phyloP scores from a whole-genome alignment of 2,888 invertebrate species.

The Microchrysa polita region DNA sequence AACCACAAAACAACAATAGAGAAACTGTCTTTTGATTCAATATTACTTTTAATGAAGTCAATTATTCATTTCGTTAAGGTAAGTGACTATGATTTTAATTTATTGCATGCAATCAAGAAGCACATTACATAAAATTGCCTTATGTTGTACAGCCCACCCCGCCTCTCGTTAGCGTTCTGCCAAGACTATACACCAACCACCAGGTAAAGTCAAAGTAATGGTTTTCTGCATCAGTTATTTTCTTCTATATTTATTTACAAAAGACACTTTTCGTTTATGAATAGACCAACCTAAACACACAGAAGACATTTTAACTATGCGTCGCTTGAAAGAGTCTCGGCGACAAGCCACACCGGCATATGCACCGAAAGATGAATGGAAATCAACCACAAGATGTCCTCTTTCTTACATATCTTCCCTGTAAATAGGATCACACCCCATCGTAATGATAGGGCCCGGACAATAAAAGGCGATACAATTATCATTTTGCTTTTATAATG shows the following conservation, averaged over 20 bases:
- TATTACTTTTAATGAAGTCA: slow-evolving; percentile 14
- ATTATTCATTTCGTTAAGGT: slow-evolving; percentile 24
- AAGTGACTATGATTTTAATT: not conserved
- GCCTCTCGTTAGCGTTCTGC: not conserved
- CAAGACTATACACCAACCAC: not conserved
- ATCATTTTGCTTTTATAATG: slow-evolving; percentile 30
- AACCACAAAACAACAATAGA: too few species aligned
- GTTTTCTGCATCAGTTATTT: not conserved
- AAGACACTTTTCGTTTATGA: not conserved
- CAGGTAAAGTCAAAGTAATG: slow-evolving; percentile 7
- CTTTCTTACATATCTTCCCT: slow-evolving; percentile 13
- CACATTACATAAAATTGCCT: not conserved
- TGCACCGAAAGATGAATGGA: not conserved
- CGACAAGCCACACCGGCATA: not conserved
- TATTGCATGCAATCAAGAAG: slow-evolving; percentile 9
- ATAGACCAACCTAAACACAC: too few species aligned
- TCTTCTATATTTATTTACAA: slow-evolving; percentile 15
- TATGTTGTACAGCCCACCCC: not conserved
- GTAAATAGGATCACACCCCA: slow-evolving; percentile 41
- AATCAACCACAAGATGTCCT: slow-evolving; percentile 17
- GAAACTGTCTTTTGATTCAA: too few species aligned
- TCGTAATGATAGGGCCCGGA: slow-evolving; percentile 36
- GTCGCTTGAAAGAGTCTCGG: not conserved
- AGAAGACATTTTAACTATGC: too few species aligned
- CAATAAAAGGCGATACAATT: slow-evolving; percentile 38